These are phyloP conservation scores for Euzetes globulus DNA, from an alignment of 2,888 invertebrate species.

Conservation along the genomic window DNA sequence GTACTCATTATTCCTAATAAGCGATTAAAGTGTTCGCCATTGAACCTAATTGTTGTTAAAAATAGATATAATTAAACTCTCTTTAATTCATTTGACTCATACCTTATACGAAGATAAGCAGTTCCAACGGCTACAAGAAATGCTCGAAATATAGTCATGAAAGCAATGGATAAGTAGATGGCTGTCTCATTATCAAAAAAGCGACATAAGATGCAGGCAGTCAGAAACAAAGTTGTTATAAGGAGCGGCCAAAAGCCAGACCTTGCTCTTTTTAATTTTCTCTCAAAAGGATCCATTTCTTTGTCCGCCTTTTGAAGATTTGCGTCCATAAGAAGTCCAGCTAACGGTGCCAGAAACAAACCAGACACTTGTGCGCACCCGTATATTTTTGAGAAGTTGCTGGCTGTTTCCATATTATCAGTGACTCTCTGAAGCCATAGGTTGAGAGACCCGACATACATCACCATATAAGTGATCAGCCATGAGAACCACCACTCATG, in stretches of 20 bases:
- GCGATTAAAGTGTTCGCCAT: constrained; percentile 45
- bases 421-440: constrained; percentile 40
- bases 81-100: not conserved
- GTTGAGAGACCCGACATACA: constrained; percentile 41
- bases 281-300: constrained; percentile 34
- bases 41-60: constrained; percentile 43
- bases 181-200: constrained; percentile 48
- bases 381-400: constrained; percentile 38
- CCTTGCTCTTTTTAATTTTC: constrained; percentile 20
- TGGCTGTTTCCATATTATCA: constrained; percentile 25
- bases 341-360: constrained; percentile 40
- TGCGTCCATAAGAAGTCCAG: constrained; percentile 41
- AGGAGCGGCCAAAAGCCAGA: constrained; percentile 42
- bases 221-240: constrained; percentile 38
- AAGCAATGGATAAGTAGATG: constrained; percentile 44
- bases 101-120: constrained; percentile 45
- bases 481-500: constrained; percentile 43
- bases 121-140: constrained; percentile 44
- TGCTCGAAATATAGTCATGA: constrained; percentile 44
- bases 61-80: not conserved
- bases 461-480: constrained; percentile 41
- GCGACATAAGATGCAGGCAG: constrained; percentile 38
- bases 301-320: constrained; percentile 37
- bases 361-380: constrained; percentile 40
- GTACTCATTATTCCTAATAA: constrained; percentile 46